A percentile compares a stretch with the other conserved stretches of the same genome.
Conservation (phyloP, 2,113 vertebrate genomes). For the Actenoides hombroni region DNA sequence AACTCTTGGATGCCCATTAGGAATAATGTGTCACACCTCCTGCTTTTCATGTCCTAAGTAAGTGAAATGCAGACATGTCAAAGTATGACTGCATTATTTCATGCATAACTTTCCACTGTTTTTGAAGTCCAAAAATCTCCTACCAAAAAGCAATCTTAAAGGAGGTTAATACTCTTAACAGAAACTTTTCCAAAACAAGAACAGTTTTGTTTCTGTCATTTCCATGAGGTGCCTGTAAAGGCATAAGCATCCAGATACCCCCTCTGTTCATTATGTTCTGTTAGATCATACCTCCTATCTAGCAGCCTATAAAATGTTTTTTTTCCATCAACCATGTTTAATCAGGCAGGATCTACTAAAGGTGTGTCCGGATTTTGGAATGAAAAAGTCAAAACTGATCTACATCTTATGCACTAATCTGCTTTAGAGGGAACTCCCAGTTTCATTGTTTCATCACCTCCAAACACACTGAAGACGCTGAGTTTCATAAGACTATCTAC, state of each 20-base stretch:
- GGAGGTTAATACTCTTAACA: not conserved
- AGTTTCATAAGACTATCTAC: not conserved
- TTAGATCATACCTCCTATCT: not conserved
- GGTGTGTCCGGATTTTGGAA: not conserved
- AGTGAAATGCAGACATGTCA: not conserved
- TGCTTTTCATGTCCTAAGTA: not conserved
- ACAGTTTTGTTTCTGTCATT: not conserved
- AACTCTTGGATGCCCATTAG: not conserved
- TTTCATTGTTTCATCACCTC: slow-evolving; percentile 10
- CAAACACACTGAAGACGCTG: not conserved
- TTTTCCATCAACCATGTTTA: not conserved
- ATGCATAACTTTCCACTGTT: not conserved
- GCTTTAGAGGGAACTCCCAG: not conserved
- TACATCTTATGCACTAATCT: not conserved
- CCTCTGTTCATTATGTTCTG: not conserved
- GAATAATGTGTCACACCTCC: not conserved
- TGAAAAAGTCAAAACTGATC: not conserved
- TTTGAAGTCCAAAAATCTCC: not conserved
- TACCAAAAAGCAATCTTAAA: not conserved
- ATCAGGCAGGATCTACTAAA: not conserved
- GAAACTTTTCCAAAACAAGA: not conserved
- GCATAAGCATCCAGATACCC: not conserved
- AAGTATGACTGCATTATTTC: not conserved
- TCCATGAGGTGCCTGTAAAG: not conserved
- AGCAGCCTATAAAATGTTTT: not conserved